A percentile compares a stretch with the other conserved stretches of the same genome.
Conservation (phyloP, 1,140 invertebrate genomes). For the Doryteuthis pealeii region DNA sequence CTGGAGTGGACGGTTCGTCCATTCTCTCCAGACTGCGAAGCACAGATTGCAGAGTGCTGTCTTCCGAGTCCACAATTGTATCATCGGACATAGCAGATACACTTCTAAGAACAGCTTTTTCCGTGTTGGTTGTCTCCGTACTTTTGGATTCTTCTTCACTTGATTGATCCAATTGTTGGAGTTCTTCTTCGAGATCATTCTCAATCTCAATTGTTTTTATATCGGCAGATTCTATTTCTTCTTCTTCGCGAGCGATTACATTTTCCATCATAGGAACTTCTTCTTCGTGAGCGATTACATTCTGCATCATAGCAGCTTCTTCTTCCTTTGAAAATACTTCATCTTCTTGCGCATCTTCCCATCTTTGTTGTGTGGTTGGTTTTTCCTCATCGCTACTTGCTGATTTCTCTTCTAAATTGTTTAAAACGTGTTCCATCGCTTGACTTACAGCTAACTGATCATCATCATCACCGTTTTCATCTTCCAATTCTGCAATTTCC, state of each 20-base stretch:
- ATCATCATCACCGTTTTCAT: conserved; percentile 34
- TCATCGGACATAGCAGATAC: conserved; percentile 32
- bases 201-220: conserved; percentile 59
- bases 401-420: conserved; percentile 54
- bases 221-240: conserved; percentile 37
- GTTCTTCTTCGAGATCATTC: conserved; percentile 28
- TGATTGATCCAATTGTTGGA: conserved; percentile 12
- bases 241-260: no score
- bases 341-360: neutral
- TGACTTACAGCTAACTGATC: conserved; percentile 53
- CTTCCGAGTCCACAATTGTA: conserved; percentile 20
- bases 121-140: conserved; percentile 28
- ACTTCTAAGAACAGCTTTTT: conserved; percentile 38
- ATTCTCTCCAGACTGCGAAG: conserved; percentile 24
- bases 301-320: neutral
- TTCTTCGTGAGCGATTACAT: neutral
- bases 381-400: conserved; percentile 40
- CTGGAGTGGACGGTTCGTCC: conserved; percentile 24
- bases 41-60: conserved; percentile 25
- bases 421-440: conserved; percentile 44
- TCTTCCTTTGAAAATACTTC: neutral
- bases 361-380: neutral
- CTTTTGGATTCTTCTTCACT: conserved; percentile 17
- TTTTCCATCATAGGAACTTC: neutral
- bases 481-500: conserved; percentile 9